Evolutionary conservation across 2,888 invertebrate species (phyloP), one percentile per base, ranked within the genome.

Genomic region (Ryuthela nishihirai): DNA sequence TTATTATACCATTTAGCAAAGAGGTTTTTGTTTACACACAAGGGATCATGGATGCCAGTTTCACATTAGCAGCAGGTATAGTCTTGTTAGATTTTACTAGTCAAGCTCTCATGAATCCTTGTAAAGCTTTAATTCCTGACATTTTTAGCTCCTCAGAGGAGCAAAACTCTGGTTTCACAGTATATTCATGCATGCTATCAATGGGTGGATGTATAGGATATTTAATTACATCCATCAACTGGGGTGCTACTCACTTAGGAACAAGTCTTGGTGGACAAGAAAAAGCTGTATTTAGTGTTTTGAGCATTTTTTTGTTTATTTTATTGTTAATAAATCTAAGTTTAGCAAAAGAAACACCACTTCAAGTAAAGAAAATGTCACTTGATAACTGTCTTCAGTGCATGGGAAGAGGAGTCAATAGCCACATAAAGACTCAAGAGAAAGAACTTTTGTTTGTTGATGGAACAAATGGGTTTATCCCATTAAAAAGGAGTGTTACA

Each of bases 1-100:
- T 76, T 20, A 54, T 74, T 21, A 73, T 77, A 45, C 73, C 76
- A 4, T 73, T 72, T 43, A 68, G 66, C n/a, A 54, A 62, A 25
- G 72, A 39, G 70, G 70, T 32, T 42, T 63, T 53, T 41, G 18
- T 21, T 20, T 32, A 55, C 21, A 42, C 21, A 18, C 29, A n/a
- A 9, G 34, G 36, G 15, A 39, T 48, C 7, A 35, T 43, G 2
- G 44, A 36, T 34, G 67, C 68, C 23, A 50, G 47, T 45, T 48
- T 62, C 18, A 48, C 67, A 7, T 46, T 70, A 25, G 68, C 66
- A 12, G 12, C 65, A 4, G 70, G 70, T 21, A 69, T 70, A 3
- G 62, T 71, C n/a, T 54, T 71, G 5, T 58, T 71, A 20, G 70
- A 71, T 43, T 64, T 64, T 50, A 64, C 64, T 50, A 67, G 66